Percentiles rank a stretch among this genome's conserved stretches.
Evolutionary conservation across 1,140 invertebrate species (phyloP).

Genomic region (Coelopa frigida): DNA sequence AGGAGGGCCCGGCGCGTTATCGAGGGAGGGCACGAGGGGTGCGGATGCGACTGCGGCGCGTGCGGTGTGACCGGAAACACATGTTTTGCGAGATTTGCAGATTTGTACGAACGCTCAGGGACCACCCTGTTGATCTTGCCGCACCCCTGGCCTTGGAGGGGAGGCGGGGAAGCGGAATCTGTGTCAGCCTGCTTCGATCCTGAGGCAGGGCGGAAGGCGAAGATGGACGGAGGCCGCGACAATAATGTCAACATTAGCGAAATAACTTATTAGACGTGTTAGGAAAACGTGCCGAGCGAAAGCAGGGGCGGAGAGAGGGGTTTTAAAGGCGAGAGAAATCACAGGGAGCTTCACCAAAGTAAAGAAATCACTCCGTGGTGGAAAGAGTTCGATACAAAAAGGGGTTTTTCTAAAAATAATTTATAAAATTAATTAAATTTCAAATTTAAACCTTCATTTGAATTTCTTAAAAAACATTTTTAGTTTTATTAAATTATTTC

Average conservation of each 20-base stretch:
- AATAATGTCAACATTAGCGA: not conserved
- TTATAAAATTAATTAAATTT: no score
- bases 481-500: no score
- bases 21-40: slow-evolving; percentile 1
- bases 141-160: not conserved
- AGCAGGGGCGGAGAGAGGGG: slow-evolving; percentile 5
- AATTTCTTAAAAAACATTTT: no score
- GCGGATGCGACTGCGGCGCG: slow-evolving; percentile 7
- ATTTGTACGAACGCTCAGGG: slow-evolving; percentile 6
- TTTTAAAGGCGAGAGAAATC: no score
- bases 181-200: no score
- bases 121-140: slow-evolving; percentile 7
- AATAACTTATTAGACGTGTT: slow-evolving; percentile 8
- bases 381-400: no score
- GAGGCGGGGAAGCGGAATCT: no score
- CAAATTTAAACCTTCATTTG: no score
- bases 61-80: slow-evolving; percentile 43
- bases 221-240: not conserved
- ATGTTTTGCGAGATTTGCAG: slow-evolving; percentile 33
- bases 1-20: not conserved
- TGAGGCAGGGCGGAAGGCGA: no score
- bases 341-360: no score
- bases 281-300: slow-evolving; percentile 2
- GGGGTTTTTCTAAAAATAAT: no score
- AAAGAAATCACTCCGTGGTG: no score